Evolutionary conservation across 1,140 invertebrate genomes (phyloP).

Genomic region (Planococcus citri): DNA sequence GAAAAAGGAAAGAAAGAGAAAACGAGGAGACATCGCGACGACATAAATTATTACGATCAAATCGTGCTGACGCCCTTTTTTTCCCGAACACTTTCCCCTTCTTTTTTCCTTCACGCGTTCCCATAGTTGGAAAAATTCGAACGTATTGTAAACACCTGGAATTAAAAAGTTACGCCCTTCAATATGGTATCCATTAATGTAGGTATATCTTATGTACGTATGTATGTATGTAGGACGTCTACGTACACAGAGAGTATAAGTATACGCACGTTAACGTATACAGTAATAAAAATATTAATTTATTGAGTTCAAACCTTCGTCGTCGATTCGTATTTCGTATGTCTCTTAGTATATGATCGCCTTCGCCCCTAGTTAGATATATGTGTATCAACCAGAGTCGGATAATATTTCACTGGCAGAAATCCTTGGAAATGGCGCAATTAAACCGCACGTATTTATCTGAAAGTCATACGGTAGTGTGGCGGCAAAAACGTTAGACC

Average conservation of each 20-base stretch:
- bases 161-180: conserved; percentile 6
- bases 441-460: not conserved
- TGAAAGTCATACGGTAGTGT: no score
- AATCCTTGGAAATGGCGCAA: not conserved
- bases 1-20: no score
- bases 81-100: not conserved
- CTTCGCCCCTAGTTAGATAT: not conserved
- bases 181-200: conserved; percentile 3
- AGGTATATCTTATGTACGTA: no score
- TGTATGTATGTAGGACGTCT: no score
- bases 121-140: not conserved
- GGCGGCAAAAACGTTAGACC: not conserved
- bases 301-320: not conserved
- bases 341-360: not conserved
- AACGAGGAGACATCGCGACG: not conserved
- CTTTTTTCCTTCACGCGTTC: not conserved
- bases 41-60: not conserved
- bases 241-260: no score
- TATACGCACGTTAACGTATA: not conserved
- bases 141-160: conserved; percentile 5
- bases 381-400: no score
- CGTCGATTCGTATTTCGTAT: not conserved
- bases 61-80: not conserved
- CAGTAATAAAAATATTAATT: conserved; percentile 1
- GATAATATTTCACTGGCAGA: not conserved